Evolutionary conservation across 2,888 invertebrate genomes (phyloP).

Genomic region (Spatulosminthurus flaviceps): DNA sequence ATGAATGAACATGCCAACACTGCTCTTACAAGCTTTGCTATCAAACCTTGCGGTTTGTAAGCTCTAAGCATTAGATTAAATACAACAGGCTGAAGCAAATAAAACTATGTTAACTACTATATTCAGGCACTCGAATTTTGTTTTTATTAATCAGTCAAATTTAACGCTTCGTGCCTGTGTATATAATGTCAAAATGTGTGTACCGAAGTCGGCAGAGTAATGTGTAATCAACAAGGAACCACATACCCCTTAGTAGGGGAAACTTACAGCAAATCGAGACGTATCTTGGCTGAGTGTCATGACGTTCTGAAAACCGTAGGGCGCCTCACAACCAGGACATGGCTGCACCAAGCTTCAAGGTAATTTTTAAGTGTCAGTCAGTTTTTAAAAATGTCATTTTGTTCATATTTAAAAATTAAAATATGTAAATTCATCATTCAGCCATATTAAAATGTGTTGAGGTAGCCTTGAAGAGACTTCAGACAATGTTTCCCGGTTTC

Average conservation of each 20-base stretch:
- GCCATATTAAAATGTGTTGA: neutral
- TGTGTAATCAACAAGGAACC: conserved; percentile 4
- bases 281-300: conserved; percentile 89
- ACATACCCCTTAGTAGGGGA: neutral
- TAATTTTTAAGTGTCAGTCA: conserved; percentile 33
- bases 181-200: neutral
- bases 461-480: conserved; percentile 18
- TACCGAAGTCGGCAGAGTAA: neutral
- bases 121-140: no score
- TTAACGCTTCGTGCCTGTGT: no score
- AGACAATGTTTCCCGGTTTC: neutral
- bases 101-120: no score
- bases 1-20: no score
- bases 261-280: conserved; percentile 84
- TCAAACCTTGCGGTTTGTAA: no score
- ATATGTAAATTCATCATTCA: neutral
- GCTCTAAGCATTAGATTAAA: no score
- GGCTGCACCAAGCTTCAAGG: conserved; percentile 74
- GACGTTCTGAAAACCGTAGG: conserved; percentile 95
- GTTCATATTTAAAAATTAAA: neutral
- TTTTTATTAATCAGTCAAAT: no score
- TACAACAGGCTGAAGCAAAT: no score
- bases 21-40: no score
- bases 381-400: neutral
- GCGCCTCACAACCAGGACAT: conserved; percentile 85